Base-by-base conservation (phyloP, 1,140 invertebrate genomes). In the Tyrophagus putrescentiae region DNA sequence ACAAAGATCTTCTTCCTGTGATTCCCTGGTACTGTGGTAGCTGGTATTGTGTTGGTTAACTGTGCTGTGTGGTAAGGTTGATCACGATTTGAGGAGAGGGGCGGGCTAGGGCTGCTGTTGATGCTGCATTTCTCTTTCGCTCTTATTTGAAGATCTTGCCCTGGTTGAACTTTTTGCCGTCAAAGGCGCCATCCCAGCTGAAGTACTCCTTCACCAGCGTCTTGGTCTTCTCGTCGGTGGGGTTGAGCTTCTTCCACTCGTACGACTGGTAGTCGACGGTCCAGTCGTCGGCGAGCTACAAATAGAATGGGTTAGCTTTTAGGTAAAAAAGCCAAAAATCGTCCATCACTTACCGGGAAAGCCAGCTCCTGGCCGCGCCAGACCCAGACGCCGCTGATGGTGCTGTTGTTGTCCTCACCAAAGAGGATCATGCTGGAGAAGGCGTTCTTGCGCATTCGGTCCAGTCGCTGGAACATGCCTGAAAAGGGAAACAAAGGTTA, bases 101-200 rank as follows among this genome's bases (percentile, higher is more conserved):
- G 53, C 31, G 33, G n/a, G 57, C 44, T 5, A 6, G 50, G 25
- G 34, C 32, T 42, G 41, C 25, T 42, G 18, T 42, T n/a, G 41
- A 23, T 42, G 18, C 18, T 42, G 18, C 52, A 54, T 54, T 56
- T 1, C 11, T 4, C 13, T 6, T 18, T 50, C 4, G 23, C 11
- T 2, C 74, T 86, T 84, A 98, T 79, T 99, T 99, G 79, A 98
- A 99, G 72, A 98, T 91, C 78, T 98, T 98, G 73, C 95, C 95
- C 78, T 98, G 87, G 74, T 94, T 96, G 78, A 97, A 95, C 72
- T 85, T 82, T 67, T 91, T 83, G 60, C 90, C 88, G 61, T 82
- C 73, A 71, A 88, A 89, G 69, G 97, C 87, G 57, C 77, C 75
- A 67, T 79, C 78, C 93, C 91, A 97, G 13, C 83, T 80, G 70